phyloP scores from a whole-genome alignment of 2,113 vertebrate species.

The Pica pica region DNA sequence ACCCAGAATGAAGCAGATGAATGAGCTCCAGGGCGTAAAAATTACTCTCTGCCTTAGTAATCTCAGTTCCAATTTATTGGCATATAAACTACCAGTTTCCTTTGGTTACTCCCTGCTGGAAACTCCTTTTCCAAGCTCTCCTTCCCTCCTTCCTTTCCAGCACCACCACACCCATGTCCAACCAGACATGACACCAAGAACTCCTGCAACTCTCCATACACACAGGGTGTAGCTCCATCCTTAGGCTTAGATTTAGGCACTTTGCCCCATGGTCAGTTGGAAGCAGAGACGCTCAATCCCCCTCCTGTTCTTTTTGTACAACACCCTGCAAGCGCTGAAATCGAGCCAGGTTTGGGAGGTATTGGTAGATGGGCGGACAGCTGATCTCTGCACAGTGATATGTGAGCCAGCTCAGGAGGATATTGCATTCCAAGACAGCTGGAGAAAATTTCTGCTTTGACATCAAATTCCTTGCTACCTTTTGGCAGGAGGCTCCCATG shows the following conservation, averaged over 20 bases:
- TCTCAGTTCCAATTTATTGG: neutral
- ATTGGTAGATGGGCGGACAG: neutral
- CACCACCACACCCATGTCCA: slow-evolving; percentile 17
- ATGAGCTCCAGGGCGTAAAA: neutral
- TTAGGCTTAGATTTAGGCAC: neutral
- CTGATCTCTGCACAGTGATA: neutral
- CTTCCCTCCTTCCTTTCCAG: slow-evolving; percentile 1
- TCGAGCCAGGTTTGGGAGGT: neutral
- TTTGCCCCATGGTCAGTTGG: neutral
- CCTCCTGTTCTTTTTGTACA: neutral
- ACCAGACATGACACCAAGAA: neutral
- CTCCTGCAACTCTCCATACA: neutral
- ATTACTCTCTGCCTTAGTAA: neutral
- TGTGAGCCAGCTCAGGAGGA: neutral
- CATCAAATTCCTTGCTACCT: slow-evolving; percentile 1
- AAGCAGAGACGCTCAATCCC: neutral
- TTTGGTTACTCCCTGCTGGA: neutral
- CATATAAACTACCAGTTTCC: neutral
- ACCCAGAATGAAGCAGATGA: neutral
- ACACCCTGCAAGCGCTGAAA: neutral
- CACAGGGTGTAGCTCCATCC: neutral
- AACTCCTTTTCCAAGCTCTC: neutral
- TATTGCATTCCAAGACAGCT: neutral
- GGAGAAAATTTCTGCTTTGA: neutral
- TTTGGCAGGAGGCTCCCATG: neutral